Evolutionary conservation across 2,888 invertebrate genomes (phyloP).

Genomic region (Euspilapteryx auroguttella): DNA sequence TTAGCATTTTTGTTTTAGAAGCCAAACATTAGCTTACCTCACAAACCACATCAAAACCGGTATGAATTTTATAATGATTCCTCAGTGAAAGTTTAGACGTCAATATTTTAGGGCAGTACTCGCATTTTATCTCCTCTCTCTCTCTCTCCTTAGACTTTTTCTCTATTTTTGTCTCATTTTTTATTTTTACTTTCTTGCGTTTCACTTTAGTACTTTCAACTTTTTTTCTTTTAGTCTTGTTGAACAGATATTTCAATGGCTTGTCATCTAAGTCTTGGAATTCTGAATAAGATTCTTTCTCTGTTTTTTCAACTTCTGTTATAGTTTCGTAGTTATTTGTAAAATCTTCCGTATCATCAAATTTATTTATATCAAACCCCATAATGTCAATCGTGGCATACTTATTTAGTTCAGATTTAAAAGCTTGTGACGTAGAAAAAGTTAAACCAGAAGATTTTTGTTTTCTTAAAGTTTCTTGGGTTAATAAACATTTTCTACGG

Average conservation of each 20-base stretch:
- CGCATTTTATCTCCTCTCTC: constrained; percentile 12
- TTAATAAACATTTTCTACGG: constrained; percentile 14
- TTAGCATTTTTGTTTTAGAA: neutral
- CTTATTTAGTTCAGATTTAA: too few species aligned
- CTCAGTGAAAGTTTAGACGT: constrained; percentile 35
- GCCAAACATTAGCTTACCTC: constrained; percentile 14
- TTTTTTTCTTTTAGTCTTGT: too few species aligned
- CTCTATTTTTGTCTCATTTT: constrained; percentile 15
- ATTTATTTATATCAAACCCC: too few species aligned
- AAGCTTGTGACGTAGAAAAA: too few species aligned
- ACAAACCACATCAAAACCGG: constrained; percentile 39
- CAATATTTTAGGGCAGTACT: constrained; percentile 38
- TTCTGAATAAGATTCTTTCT: constrained; percentile 8
- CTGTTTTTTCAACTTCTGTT: constrained; percentile 7
- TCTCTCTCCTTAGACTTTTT: constrained; percentile 9
- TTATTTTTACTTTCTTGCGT: too few species aligned
- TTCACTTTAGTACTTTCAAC: too few species aligned
- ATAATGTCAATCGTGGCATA: too few species aligned
- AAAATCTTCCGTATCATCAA: too few species aligned
- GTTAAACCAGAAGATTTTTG: too few species aligned
- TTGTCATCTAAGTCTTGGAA: too few species aligned
- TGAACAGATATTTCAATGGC: too few species aligned
- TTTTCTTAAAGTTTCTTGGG: constrained; percentile 14
- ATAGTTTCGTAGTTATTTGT: too few species aligned
- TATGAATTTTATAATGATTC: constrained; percentile 48